phyloP scores from a whole-genome alignment of 2,888 invertebrate species.

The Torymus tubicola region DNA sequence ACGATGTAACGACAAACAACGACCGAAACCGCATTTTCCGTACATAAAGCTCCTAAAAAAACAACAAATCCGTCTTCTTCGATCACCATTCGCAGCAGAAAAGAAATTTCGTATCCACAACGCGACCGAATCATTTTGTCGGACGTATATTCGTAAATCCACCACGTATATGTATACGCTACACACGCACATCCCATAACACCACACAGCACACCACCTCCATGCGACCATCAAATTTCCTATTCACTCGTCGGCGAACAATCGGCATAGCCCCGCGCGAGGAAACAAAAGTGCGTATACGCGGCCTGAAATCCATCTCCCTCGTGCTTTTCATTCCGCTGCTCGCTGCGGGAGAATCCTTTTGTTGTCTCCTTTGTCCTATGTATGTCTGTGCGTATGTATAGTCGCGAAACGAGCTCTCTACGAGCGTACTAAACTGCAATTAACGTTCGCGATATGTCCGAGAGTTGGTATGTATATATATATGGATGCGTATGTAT shows the following conservation, averaged over 20 bases:
- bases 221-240: slow-evolving; percentile 28
- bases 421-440: slow-evolving; percentile 48
- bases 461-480: not conserved
- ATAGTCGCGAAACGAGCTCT: not conserved
- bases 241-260: slow-evolving; percentile 31
- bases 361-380: not conserved
- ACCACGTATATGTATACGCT: slow-evolving; percentile 15
- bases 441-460: slow-evolving; percentile 50
- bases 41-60: no score
- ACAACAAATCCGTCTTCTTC: no score
- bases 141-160: slow-evolving; percentile 23
- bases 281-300: not conserved
- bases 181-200: no score
- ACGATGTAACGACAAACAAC: no score
- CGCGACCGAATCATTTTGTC: slow-evolving; percentile 4
- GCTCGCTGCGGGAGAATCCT: not conserved
- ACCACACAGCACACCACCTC: not conserved
- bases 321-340: no score
- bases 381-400: no score
- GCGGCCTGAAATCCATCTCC: not conserved
- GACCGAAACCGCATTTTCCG: no score
- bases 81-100: no score
- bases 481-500: not conserved
- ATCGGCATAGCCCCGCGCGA: slow-evolving; percentile 1
- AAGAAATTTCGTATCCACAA: no score